Evolutionary conservation across 1,140 invertebrate genomes (phyloP), one percentile per base, ranked within the genome.

Genomic region (Pentalonia nigronervosa): DNA sequence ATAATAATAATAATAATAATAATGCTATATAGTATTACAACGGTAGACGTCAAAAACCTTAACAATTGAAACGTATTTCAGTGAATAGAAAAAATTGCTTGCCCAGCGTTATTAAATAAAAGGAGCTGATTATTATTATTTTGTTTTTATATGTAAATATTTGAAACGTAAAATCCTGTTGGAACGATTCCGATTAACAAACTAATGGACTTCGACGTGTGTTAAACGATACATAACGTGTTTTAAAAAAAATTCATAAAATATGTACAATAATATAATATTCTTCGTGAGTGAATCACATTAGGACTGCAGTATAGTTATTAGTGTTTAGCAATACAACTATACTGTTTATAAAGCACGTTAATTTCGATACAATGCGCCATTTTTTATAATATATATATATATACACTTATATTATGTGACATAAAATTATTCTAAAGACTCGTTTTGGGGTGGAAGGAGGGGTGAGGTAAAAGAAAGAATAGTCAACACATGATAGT

Each of bases 1-100:
- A 47, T 87, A 87, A 20, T 87, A 41, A 41, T 41, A 30, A 47
- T 87, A 87, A 20, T 87, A 41, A 41, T 41, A 41, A 41, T 41
- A 41, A 87, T 36, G 23, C 17, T 36, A 83, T 83, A 81, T 36
- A 83, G 21, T 83, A 83, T 83, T 83, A 36, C 34, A 83, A 47
- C 53, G 88, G 36, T 89, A 36, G 88, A 89, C 50, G 88, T 89
- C 50, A 36, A 89, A 41, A 89, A 89, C 88, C 48, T 89, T 89
- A 89, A 89, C 88, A 89, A 89, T 53, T 25, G 88, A 56, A 56
- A 89, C 88, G 88, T 89, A 89, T 41, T 89, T 56, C 88, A 34
- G 36, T 25, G 88, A 89, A 89, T 56, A 56, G 36, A 89, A 89
- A 89, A 89, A 56, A 89, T 41, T 53, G 88, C 88, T 36, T 36